These are phyloP conservation scores for Syngnathus floridae DNA, from an alignment of 2,113 vertebrate genomes.

Conservation along the genomic window DNA sequence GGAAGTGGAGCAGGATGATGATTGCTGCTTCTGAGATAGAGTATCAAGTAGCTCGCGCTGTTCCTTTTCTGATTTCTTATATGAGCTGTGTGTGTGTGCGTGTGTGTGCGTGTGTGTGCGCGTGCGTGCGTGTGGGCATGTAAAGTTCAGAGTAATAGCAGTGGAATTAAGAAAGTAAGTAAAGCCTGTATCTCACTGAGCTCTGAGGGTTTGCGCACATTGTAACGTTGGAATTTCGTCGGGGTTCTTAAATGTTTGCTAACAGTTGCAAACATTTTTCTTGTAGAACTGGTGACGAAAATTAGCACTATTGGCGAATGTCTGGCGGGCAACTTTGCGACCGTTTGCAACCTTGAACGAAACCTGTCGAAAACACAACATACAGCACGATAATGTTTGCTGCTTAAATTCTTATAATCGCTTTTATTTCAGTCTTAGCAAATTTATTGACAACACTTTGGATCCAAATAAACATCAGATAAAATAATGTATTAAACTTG, in stretches of 20 bases:
- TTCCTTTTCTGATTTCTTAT: conserved; percentile 48
- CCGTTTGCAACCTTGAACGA: too few relatives aligned
- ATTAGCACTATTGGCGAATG: too few relatives aligned
- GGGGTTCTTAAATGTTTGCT: too few relatives aligned
- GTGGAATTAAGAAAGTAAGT: neutral
- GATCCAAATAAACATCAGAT: neutral
- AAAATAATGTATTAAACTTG: neutral
- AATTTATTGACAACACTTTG: neutral
- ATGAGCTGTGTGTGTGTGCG: conserved; percentile 51
- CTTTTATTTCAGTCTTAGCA: neutral
- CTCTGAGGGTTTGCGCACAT: too few relatives aligned
- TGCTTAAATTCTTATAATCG: neutral
- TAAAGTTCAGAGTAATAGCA: neutral
- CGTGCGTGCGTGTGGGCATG: neutral
- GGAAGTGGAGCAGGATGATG: conserved; percentile 38
- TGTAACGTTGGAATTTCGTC: too few relatives aligned
- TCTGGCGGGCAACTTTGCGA: too few relatives aligned
- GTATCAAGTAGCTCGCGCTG: conserved; percentile 60
- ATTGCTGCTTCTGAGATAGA: conserved; percentile 49
- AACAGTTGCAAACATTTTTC: too few relatives aligned
- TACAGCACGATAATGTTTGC: too few relatives aligned
- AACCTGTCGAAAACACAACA: too few relatives aligned
- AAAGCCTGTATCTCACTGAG: too few relatives aligned
- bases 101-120: conserved; percentile 18
- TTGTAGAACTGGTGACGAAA: too few relatives aligned